phyloP scores from a whole-genome alignment of 2,888 invertebrate species.

The Hanleya hanleyi region DNA sequence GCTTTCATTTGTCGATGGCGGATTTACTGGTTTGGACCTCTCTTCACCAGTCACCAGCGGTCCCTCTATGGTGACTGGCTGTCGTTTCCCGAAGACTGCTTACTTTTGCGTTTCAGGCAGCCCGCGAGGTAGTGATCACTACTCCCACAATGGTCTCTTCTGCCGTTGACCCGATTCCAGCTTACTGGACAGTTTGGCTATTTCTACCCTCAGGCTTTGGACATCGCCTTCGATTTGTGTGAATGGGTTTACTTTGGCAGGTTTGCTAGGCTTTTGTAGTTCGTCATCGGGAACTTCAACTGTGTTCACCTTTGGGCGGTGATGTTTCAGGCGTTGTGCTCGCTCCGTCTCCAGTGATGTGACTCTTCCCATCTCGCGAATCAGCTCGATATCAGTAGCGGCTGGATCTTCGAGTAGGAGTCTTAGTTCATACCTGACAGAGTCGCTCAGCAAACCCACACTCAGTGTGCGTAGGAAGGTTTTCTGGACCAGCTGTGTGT shows the following conservation, averaged over 20 bases:
- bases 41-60: not conserved
- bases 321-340: not conserved
- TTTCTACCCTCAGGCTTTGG: not conserved
- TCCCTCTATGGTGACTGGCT: not conserved
- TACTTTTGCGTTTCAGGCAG: not conserved
- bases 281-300: not conserved
- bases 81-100: conserved; percentile 1
- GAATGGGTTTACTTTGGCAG: not conserved
- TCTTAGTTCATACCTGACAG: conserved; percentile 16
- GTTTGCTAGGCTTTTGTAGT: not conserved
- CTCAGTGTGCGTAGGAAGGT: conserved; percentile 6
- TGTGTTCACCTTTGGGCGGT: not conserved
- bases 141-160: conserved; percentile 3
- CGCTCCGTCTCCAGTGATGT: conserved; percentile 14
- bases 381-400: conserved; percentile 11
- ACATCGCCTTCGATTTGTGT: not conserved
- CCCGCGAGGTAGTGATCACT: conserved; percentile 6
- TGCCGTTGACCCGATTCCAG: too few relatives aligned
- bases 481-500: conserved; percentile 2
- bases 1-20: too few relatives aligned
- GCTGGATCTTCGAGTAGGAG: conserved; percentile 3
- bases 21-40: not conserved
- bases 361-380: not conserved
- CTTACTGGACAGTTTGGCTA: not conserved
- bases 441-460: not conserved